Evolutionary conservation across 2,888 invertebrate genomes (phyloP), one percentile per base, ranked within the genome.

Genomic region (Tipula vernalis): DNA sequence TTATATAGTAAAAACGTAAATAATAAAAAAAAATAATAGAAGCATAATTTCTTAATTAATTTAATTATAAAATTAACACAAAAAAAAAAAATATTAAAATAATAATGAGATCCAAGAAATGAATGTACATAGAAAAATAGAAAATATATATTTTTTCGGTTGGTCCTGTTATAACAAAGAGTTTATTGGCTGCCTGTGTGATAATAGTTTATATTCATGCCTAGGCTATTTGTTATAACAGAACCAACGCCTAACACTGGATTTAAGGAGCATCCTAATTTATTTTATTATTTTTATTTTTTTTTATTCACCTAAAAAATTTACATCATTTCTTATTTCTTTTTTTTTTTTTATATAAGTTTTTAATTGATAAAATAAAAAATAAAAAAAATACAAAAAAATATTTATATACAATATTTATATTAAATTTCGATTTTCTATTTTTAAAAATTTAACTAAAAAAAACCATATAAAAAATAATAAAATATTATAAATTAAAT

Each of bases 251-350:
- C 36, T 39, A 84, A 84, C 36, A 84, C 15, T 36, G 36, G 41
- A 84, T 84, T n/a, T n/a, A 84, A 84, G 39, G 28, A 71, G 71
- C 71, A 71, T 71, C 71, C 41, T 84, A 84, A 39, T 84, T 39
- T 84, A 39, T 84, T 39, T 84, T 41, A 84, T 84, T 39, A 84
- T 39, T 84, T 39, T 39, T 84, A 84, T 84, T 84, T 84, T 84
- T 18, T 84, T 84, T 84, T 84, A 39, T 39, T 39, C 39, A 84
- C 41, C 41, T 84, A 84, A 84, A 84, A 28, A 39, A 91, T 91
- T 92, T 92, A 91, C 91, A 90, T 91, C 92, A 92, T 92, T 92
- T 92, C 92, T 92, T 91, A 92, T 88, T 92, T 92, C 92, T 91
- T 92, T 28, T 92, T 92, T 92, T 92, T 92, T 92, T 92, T 92